Percentiles rank a stretch among this genome's conserved stretches.
Conservation (phyloP, 2,797 vertebrate genomes). For the Chloroceryle inda region DNA sequence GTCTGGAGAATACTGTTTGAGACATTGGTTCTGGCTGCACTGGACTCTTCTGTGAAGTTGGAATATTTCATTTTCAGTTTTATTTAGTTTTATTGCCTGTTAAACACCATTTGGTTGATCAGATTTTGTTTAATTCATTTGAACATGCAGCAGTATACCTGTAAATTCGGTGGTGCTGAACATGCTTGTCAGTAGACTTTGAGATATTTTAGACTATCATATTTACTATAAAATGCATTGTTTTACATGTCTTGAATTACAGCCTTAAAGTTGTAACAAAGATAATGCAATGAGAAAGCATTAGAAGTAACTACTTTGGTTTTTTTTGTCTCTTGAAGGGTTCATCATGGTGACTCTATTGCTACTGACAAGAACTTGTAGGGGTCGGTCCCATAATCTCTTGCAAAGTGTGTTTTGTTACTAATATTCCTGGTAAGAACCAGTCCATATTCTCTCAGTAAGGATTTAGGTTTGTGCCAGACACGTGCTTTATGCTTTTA, state of each 20-base stretch:
- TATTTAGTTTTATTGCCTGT: neutral
- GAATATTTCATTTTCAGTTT: neutral
- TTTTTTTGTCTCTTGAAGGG: constrained; percentile 29
- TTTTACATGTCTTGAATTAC: neutral
- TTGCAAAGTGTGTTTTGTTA: constrained; percentile 5
- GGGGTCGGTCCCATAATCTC: constrained; percentile 1
- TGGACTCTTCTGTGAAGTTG: neutral
- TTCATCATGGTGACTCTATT: neutral
- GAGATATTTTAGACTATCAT: neutral
- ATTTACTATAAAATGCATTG: neutral
- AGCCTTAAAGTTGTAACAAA: neutral
- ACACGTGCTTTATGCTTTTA: constrained; percentile 1
- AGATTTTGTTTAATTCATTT: neutral
- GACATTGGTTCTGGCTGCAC: neutral
- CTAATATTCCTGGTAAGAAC: neutral
- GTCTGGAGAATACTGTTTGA: neutral
- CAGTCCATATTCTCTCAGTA: constrained; percentile 15
- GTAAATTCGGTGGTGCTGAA: neutral
- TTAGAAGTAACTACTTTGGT: neutral
- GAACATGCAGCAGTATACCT: neutral
- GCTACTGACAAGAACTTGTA: constrained; percentile 19
- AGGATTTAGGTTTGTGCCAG: neutral
- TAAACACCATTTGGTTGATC: neutral
- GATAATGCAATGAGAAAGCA: neutral
- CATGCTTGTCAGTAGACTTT: neutral